Evolutionary conservation across 2,888 invertebrate species (phyloP).

Genomic region (Nymphalis polychloros): DNA sequence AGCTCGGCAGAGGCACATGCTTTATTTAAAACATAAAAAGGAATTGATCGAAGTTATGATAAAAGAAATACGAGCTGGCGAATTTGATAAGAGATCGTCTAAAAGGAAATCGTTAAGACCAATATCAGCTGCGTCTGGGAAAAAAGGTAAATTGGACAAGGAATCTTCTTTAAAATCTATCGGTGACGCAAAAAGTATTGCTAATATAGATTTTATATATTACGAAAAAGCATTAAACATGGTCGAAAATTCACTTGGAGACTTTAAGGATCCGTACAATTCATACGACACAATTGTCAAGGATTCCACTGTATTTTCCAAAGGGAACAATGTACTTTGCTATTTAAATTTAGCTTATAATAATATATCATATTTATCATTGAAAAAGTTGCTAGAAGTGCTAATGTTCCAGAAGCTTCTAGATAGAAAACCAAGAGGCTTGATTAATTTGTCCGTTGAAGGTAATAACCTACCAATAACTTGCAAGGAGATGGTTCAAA

Average conservation of each 20-base stretch:
- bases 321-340: conserved; percentile 56
- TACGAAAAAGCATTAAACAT: conserved; percentile 49
- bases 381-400: conserved; percentile 52
- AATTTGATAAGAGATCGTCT: conserved; percentile 40
- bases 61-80: conserved; percentile 43
- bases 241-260: conserved; percentile 45
- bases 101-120: conserved; percentile 41
- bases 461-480: conserved; percentile 58
- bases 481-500: conserved; percentile 50
- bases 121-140: conserved; percentile 24
- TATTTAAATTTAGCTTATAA: conserved; percentile 63
- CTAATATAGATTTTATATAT: conserved; percentile 40
- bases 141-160: conserved; percentile 45
- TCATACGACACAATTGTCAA: conserved; percentile 41
- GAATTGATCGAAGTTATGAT: conserved; percentile 42
- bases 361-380: conserved; percentile 47
- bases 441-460: conserved; percentile 56
- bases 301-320: conserved; percentile 46
- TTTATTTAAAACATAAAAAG: conserved; percentile 49
- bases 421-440: conserved; percentile 52
- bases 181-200: conserved; percentile 39
- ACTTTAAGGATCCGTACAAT: conserved; percentile 51
- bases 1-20: conserved; percentile 44
- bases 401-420: conserved; percentile 48
- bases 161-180: conserved; percentile 42